These are phyloP conservation scores for Poeciliopsis prolifica DNA, from an alignment of 2,113 vertebrate species.

Conservation along the genomic window DNA sequence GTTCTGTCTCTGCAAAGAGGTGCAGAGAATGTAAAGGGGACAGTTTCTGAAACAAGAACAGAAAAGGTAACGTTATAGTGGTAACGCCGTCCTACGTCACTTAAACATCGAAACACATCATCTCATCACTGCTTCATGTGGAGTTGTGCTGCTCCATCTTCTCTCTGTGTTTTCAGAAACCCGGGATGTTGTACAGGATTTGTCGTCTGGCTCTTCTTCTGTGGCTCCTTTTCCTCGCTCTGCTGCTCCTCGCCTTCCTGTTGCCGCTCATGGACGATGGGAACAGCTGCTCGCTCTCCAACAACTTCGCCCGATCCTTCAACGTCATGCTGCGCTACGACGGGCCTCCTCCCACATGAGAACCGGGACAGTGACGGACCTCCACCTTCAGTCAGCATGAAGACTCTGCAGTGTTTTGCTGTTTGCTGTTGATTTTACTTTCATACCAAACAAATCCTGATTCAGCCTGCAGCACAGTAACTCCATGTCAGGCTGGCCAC, in stretches of 20 bases:
- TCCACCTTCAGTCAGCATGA: not conserved
- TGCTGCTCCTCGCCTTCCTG: slow-evolving; percentile 89
- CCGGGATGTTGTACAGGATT: slow-evolving; percentile 73
- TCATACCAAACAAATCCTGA: not conserved
- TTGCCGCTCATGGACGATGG: slow-evolving; percentile 83
- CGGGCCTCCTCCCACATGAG: slow-evolving; percentile 88
- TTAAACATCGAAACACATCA: not conserved
- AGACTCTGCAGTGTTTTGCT: not conserved
- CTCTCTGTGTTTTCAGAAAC: slow-evolving; percentile 40
- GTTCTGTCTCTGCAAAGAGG: slow-evolving; percentile 33
- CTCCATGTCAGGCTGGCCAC: not conserved
- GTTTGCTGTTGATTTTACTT: not conserved
- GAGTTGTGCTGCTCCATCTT: not conserved
- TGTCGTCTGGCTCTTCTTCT: slow-evolving; percentile 86
- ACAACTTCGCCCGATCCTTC: slow-evolving; percentile 95
- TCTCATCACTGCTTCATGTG: not conserved
- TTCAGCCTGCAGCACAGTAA: not conserved
- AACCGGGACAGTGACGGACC: not conserved
- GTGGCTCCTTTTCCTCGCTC: slow-evolving; percentile 85
- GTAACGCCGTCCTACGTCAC: too few species aligned
- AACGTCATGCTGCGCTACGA: slow-evolving; percentile 88
- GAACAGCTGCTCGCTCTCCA: slow-evolving; percentile 87
- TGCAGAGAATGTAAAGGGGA: slow-evolving; percentile 6
- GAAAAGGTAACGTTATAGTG: slow-evolving; percentile 50
- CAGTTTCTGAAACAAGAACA: not conserved